Evolutionary conservation across 2,113 vertebrate species (phyloP).

Genomic region (Fulica atra): DNA sequence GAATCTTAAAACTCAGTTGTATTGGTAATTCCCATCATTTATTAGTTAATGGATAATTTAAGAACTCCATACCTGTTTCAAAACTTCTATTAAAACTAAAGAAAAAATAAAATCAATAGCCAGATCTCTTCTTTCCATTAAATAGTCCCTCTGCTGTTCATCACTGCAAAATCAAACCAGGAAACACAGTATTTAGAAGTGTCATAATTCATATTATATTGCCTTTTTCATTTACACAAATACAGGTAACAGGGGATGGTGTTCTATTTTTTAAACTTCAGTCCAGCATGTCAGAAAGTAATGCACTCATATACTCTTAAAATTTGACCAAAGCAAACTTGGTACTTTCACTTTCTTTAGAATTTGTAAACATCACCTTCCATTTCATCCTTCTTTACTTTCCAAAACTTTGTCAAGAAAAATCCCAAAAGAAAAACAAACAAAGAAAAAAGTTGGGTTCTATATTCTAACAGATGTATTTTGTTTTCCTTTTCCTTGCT

Average conservation of each 20-base stretch:
- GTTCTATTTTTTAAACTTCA: background rate
- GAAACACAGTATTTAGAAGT: slow-evolving; percentile 14
- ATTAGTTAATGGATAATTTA: slow-evolving; percentile 1
- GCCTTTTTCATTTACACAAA: background rate
- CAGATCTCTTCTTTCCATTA: slow-evolving; percentile 95
- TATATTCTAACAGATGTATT: background rate
- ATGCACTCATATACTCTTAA: background rate
- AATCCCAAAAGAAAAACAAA: background rate
- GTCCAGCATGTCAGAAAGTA: background rate
- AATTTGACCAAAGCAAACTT: background rate
- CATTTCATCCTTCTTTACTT: background rate
- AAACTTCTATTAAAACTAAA: slow-evolving; percentile 96
- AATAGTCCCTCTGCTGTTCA: slow-evolving; percentile 97
- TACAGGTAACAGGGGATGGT: background rate
- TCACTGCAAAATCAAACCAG: slow-evolving; percentile 83
- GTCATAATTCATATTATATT: background rate
- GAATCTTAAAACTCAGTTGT: background rate
- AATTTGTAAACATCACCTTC: background rate
- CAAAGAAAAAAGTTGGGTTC: background rate
- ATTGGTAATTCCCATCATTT: background rate
- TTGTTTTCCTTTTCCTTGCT: background rate
- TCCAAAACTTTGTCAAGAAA: background rate
- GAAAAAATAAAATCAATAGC: slow-evolving; percentile 99
- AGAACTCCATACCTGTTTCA: slow-evolving; percentile 89
- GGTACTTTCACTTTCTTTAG: background rate